Evolutionary conservation across 2,797 vertebrate genomes (phyloP).

Genomic region (Oceanodroma leucorhoa): DNA sequence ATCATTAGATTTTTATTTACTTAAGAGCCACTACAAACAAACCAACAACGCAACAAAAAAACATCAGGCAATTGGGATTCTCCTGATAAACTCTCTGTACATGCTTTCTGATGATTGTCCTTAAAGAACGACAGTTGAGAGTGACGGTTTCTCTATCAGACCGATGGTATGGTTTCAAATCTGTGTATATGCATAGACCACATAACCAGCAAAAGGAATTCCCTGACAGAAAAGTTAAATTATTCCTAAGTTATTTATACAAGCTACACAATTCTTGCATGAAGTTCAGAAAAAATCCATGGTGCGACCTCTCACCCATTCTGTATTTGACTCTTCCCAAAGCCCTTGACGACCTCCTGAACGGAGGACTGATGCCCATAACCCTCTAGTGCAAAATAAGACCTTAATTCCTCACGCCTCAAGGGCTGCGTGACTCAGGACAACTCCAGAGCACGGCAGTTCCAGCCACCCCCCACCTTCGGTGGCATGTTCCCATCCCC

Average conservation of each 20-base stretch:
- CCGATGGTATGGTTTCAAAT: not conserved
- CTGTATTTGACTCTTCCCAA: not conserved
- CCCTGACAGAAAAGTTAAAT: not conserved
- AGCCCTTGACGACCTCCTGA: not conserved
- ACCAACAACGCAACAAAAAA: not conserved
- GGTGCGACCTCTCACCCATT: not conserved
- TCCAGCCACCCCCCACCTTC: not conserved
- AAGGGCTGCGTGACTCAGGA: not conserved
- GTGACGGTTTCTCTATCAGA: not conserved
- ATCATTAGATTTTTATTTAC: not conserved
- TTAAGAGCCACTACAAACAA: not conserved
- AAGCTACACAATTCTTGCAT: not conserved
- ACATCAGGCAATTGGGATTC: not conserved
- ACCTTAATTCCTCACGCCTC: not conserved
- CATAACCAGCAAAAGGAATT: not conserved
- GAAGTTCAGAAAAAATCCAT: not conserved
- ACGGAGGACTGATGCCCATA: accelerated
- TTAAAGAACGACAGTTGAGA: not conserved
- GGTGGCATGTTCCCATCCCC: not conserved
- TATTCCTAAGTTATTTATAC: not conserved
- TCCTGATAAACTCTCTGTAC: not conserved
- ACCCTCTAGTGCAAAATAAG: not conserved
- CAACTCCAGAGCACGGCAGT: accelerated
- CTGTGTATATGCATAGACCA: no score
- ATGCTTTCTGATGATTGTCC: no score